These are phyloP conservation scores for Noctua janthe DNA, from an alignment of 2,888 invertebrate genomes.

Conservation along the genomic window DNA sequence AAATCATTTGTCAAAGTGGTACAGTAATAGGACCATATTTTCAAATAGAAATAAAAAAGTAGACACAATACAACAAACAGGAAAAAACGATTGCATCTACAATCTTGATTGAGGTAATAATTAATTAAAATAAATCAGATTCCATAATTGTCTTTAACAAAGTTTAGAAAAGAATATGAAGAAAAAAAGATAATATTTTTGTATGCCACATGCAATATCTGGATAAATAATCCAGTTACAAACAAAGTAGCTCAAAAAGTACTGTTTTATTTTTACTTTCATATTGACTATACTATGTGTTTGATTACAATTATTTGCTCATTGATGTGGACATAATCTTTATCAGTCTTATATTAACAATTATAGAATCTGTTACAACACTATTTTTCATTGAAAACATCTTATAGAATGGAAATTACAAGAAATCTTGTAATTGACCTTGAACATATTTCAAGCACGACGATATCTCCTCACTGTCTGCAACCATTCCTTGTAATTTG, in stretches of 20 bases:
- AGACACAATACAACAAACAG: constrained; percentile 3
- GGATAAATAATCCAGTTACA: not conserved
- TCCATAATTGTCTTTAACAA: constrained; percentile 55
- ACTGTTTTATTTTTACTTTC: not conserved
- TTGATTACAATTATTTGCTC: not conserved
- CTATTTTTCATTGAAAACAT: constrained; percentile 9
- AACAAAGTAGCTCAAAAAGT: not conserved
- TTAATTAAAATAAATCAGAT: constrained; percentile 55
- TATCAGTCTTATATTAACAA: constrained; percentile 66
- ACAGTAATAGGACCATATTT: not conserved
- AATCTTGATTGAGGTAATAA: constrained; percentile 54
- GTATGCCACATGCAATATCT: not conserved
- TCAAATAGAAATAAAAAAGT: not conserved
- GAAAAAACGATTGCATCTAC: constrained; percentile 40
- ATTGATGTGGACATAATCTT: constrained; percentile 24
- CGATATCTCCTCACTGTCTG: constrained; percentile 89
- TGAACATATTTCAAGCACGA: constrained; percentile 87
- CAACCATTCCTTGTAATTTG: constrained; percentile 82
- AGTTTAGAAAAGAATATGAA: constrained; percentile 1
- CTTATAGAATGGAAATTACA: constrained; percentile 43
- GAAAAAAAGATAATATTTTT: not conserved
- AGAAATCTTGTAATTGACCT: constrained; percentile 69
- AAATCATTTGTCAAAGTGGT: constrained; percentile 23
- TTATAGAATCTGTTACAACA: constrained; percentile 63
- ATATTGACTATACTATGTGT: not conserved